Conservation (phyloP, 2,113 vertebrate species). For the Myotis yumanensis region DNA sequence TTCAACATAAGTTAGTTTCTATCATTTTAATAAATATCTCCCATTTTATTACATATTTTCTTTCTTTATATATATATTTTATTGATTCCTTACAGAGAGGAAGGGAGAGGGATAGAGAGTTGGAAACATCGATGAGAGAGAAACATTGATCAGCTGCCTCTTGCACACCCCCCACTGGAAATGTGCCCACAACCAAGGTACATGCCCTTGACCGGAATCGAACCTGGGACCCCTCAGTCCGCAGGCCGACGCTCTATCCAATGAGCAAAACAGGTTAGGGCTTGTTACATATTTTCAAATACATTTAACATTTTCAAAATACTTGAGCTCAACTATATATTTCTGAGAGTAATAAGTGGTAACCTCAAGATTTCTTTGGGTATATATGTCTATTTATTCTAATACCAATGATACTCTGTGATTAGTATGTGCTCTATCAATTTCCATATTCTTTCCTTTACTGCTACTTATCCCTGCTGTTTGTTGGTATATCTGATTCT, state of each 20-base stretch:
- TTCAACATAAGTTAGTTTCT: not conserved
- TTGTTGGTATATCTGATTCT: not conserved
- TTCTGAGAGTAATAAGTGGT: not conserved
- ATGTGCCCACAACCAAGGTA: too few relatives aligned
- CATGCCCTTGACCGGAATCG: too few relatives aligned
- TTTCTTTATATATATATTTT: too few relatives aligned
- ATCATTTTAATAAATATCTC: constrained; percentile 6
- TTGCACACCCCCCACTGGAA: too few relatives aligned
- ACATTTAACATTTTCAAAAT: not conserved
- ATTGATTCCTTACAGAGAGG: too few relatives aligned
- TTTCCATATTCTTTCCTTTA: not conserved
- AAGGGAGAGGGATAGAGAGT: too few relatives aligned
- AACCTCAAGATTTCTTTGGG: not conserved
- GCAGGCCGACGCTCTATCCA: too few relatives aligned
- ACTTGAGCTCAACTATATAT: not conserved
- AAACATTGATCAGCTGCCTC: too few relatives aligned
- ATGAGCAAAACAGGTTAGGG: too few relatives aligned
- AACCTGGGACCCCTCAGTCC: too few relatives aligned
- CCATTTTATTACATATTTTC: not conserved
- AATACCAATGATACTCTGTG: not conserved
- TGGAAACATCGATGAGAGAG: too few relatives aligned
- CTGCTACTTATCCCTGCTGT: not conserved
- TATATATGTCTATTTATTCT: not conserved
- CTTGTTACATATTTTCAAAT: not conserved
- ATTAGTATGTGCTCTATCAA: not conserved